phyloP scores from a whole-genome alignment of 2,888 invertebrate genomes.

The Agrochola lota region DNA sequence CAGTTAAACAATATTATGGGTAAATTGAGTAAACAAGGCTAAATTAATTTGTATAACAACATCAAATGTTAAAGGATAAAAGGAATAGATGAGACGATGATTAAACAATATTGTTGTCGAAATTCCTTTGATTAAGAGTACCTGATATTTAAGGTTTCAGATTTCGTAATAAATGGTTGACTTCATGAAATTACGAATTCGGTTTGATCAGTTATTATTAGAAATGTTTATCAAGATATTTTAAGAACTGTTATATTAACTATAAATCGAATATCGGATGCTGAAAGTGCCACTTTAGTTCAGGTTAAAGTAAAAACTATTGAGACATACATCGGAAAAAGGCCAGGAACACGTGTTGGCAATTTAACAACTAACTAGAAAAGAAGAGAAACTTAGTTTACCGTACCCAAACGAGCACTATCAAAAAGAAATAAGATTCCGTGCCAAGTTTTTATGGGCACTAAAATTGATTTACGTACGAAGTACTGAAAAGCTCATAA shows the following conservation, averaged over 20 bases:
- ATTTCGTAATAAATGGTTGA: constrained; percentile 5
- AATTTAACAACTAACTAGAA: constrained; percentile 19
- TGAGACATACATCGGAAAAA: background rate
- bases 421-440: constrained; percentile 28
- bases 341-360: constrained; percentile 10
- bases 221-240: background rate
- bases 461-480: constrained; percentile 36
- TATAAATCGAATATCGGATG: constrained; percentile 9
- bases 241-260: background rate
- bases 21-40: background rate
- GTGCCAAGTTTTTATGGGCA: constrained; percentile 38
- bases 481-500: constrained; percentile 26
- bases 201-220: background rate
- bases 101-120: background rate
- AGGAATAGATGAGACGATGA: constrained; percentile 8
- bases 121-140: background rate
- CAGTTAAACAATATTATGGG: background rate
- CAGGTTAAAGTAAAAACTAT: background rate
- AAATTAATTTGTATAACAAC: constrained; percentile 24
- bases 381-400: constrained; percentile 3
- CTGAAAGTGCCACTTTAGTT: background rate
- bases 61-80: background rate
- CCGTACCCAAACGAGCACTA: constrained; percentile 17
- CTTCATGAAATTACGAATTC: background rate
- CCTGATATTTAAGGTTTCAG: background rate